These are phyloP conservation scores for Lota lota DNA, from an alignment of 2,113 vertebrate genomes.

Conservation along the genomic window DNA sequence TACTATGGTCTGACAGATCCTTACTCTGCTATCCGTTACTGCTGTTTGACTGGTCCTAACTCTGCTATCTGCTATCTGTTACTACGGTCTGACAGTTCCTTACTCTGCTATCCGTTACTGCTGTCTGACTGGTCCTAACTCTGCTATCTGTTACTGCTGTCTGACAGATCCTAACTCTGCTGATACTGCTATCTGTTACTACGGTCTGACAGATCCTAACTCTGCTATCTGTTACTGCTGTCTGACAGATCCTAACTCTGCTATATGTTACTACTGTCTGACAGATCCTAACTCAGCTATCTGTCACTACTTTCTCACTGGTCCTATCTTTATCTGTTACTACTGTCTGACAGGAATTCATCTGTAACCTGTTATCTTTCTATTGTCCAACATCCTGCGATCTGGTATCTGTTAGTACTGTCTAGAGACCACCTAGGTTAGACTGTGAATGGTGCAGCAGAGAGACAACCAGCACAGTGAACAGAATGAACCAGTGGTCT, in stretches of 20 bases:
- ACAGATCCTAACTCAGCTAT: not conserved
- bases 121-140: not conserved
- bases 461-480: too few relatives aligned
- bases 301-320: not conserved
- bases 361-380: not conserved
- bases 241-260: not conserved
- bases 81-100: not conserved
- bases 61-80: not conserved
- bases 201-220: not conserved
- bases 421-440: not conserved
- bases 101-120: not conserved
- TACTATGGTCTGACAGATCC: not conserved
- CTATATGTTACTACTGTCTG: not conserved
- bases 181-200: not conserved
- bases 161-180: not conserved
- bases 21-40: not conserved
- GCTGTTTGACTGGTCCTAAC: not conserved
- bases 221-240: conserved; percentile 4
- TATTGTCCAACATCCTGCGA: not conserved
- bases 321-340: not conserved
- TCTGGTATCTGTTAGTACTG: conserved; percentile 1
- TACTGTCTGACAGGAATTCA: not conserved
- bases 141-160: conserved; percentile 4
- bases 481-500: too few relatives aligned
- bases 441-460: too few relatives aligned